These are phyloP conservation scores for Ramphastos sulfuratus DNA, from an alignment of 2,113 vertebrate species.

Conservation along the genomic window DNA sequence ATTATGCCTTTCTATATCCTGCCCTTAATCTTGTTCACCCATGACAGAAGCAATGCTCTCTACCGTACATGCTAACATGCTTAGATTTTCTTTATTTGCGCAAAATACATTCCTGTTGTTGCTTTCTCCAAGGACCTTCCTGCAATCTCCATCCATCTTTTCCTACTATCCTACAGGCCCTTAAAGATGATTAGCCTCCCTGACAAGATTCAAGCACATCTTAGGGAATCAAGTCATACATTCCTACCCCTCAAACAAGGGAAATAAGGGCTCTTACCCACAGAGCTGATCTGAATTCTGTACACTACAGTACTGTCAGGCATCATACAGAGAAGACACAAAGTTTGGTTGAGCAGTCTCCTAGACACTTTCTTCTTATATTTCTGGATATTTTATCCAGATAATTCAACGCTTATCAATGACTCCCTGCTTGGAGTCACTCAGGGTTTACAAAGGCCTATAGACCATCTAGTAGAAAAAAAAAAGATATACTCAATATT, in stretches of 20 bases:
- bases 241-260: neutral
- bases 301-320: rapidly evolving
- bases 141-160: neutral
- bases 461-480: neutral
- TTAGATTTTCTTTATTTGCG: neutral
- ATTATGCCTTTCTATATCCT: neutral
- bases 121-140: neutral
- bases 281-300: neutral
- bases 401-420: neutral
- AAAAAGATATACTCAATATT: neutral
- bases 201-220: neutral
- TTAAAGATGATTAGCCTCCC: neutral
- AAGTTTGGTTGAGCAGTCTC: neutral
- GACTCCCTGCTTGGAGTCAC: neutral
- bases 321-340: neutral
- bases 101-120: neutral
- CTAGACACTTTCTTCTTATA: neutral
- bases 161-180: neutral
- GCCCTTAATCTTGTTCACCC: no score
- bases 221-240: neutral
- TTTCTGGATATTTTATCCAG: neutral
- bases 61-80: neutral
- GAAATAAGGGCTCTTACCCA: neutral
- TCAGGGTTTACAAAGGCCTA: neutral
- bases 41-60: neutral